These are phyloP conservation scores for Morone chrysops DNA, from an alignment of 2,113 vertebrate species.

Conservation along the genomic window DNA sequence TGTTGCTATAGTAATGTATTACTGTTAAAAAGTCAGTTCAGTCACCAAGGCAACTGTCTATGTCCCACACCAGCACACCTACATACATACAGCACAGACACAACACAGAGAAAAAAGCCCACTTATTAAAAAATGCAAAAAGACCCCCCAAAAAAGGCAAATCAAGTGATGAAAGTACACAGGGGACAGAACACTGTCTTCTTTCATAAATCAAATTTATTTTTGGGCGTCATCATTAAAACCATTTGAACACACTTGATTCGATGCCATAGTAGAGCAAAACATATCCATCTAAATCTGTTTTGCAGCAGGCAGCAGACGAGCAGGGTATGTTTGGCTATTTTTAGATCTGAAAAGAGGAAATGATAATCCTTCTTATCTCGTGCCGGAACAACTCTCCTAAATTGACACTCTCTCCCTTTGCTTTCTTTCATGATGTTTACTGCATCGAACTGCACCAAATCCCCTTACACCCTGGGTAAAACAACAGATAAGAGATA, in stretches of 20 bases:
- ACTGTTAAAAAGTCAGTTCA: neutral
- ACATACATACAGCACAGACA: constrained; percentile 10
- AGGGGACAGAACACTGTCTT: neutral
- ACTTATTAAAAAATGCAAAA: neutral
- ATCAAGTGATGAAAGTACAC: constrained; percentile 2
- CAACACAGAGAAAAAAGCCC: neutral
- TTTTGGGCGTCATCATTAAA: neutral
- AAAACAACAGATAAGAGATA: neutral
- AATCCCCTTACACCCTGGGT: neutral
- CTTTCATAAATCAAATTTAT: neutral
- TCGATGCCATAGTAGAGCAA: neutral
- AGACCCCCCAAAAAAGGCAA: neutral
- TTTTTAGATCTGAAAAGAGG: constrained; percentile 49
- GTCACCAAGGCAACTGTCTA: constrained; percentile 33
- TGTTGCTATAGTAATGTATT: constrained; percentile 39
- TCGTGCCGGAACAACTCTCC: constrained; percentile 2
- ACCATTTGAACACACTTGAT: neutral
- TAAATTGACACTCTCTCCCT: neutral
- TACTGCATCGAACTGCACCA: neutral
- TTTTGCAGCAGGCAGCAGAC: constrained; percentile 43
- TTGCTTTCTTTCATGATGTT: constrained; percentile 9
- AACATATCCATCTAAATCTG: constrained; percentile 38
- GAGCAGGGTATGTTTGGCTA: constrained; percentile 11
- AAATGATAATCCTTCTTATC: constrained; percentile 52
- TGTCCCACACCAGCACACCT: neutral